Conservation (phyloP, 1,140 invertebrate genomes). For the Microvelia longipes region DNA sequence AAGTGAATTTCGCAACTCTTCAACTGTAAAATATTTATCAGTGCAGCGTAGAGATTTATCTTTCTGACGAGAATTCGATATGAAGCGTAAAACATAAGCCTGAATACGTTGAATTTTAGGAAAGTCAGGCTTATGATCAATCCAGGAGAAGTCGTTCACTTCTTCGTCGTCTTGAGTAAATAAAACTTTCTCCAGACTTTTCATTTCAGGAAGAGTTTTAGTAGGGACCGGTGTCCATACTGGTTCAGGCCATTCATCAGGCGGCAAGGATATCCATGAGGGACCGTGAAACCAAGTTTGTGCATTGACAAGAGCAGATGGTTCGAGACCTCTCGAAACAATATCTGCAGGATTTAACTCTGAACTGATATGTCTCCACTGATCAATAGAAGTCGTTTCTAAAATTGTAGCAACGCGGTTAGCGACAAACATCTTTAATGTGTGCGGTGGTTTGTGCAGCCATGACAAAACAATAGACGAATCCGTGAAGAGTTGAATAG, state of each 20-base stretch:
- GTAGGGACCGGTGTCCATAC: neutral
- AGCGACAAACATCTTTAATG: slow-evolving; percentile 23
- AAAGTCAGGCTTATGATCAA: neutral
- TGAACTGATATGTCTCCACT: slow-evolving; percentile 31
- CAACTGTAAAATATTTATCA: no score
- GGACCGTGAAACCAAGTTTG: slow-evolving; percentile 20
- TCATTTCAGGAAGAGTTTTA: neutral
- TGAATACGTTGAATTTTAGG: neutral
- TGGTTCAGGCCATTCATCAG: neutral
- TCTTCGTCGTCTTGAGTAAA: neutral
- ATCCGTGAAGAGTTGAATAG: slow-evolving; percentile 16
- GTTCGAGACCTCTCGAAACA: slow-evolving; percentile 26
- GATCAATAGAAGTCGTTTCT: slow-evolving; percentile 12
- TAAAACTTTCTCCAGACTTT: neutral
- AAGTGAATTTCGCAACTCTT: no score
- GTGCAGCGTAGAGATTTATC: neutral
- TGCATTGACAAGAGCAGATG: slow-evolving; percentile 13
- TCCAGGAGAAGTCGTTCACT: neutral
- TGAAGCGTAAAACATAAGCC: neutral
- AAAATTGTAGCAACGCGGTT: slow-evolving; percentile 26
- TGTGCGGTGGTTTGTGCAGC: slow-evolving; percentile 21
- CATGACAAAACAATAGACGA: slow-evolving; percentile 20
- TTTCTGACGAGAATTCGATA: neutral
- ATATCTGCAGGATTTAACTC: slow-evolving; percentile 32
- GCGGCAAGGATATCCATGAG: neutral